Evolutionary conservation across 2,113 vertebrate genomes (phyloP).

Genomic region (Dromiciops gliroides): DNA sequence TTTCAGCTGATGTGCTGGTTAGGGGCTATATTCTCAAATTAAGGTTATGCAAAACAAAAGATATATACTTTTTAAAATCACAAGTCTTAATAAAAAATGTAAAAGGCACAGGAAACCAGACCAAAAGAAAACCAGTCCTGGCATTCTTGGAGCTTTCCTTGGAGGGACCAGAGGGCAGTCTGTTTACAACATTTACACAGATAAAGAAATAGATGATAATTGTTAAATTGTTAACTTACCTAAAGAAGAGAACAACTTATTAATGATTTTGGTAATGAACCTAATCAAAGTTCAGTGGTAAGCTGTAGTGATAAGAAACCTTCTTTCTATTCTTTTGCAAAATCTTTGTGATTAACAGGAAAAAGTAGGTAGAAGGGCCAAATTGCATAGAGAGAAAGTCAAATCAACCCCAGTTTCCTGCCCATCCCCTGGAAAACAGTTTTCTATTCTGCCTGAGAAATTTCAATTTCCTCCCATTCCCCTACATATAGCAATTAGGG

Average conservation of each 20-base stretch:
- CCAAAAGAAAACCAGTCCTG: neutral
- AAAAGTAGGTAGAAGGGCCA: constrained; percentile 1
- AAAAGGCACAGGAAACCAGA: neutral
- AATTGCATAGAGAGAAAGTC: neutral
- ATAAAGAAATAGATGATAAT: neutral
- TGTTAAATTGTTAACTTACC: too few relatives aligned
- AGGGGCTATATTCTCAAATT: neutral
- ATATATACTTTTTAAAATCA: too few relatives aligned
- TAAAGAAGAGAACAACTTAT: accelerated
- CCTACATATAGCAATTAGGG: neutral
- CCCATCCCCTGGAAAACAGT: neutral
- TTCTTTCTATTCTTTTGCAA: neutral
- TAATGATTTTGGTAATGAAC: neutral
- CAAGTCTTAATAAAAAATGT: neutral
- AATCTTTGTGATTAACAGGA: neutral
- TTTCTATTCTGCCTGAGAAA: neutral
- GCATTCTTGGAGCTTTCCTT: too few relatives aligned
- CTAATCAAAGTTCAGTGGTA: neutral
- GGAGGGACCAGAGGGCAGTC: neutral
- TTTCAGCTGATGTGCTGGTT: neutral
- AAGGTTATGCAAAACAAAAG: neutral
- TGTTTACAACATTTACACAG: neutral
- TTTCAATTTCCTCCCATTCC: neutral
- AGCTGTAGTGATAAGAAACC: neutral
- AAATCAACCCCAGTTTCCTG: neutral